Conservation (phyloP, 2,797 vertebrate genomes). For the Lophotriccus pileatus region DNA sequence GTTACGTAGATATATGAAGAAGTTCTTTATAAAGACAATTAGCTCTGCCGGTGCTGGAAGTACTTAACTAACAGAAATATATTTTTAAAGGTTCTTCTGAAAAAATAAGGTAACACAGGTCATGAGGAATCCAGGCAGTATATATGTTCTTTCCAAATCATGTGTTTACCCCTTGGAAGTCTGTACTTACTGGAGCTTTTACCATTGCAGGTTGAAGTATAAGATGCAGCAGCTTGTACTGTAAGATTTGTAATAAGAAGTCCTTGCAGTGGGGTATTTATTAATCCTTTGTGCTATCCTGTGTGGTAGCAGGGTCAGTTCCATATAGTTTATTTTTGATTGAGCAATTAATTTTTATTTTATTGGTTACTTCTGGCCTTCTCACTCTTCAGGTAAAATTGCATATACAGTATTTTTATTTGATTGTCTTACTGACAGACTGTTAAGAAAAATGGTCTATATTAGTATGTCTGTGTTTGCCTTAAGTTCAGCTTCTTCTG, state of each 20-base stretch:
- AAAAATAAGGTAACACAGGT: background rate
- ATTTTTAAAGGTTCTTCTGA: background rate
- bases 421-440: background rate
- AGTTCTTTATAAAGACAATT: background rate
- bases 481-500: background rate
- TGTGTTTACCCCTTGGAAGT: background rate
- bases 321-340: background rate
- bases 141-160: background rate
- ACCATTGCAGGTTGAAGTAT: background rate
- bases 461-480: background rate
- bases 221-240: background rate
- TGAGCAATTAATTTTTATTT: background rate
- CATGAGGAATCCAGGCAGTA: background rate
- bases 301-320: background rate
- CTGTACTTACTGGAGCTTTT: background rate
- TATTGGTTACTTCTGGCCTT: background rate
- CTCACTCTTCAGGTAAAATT: background rate
- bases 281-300: background rate
- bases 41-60: background rate
- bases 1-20: background rate
- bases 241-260: background rate
- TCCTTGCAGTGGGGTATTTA: background rate
- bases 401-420: background rate
- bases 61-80: background rate
- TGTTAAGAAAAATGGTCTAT: background rate